A percentile compares a stretch with the other conserved stretches of the same genome.
phyloP scores from a whole-genome alignment of 2,797 vertebrate genomes.

The Sebastes cheni region DNA sequence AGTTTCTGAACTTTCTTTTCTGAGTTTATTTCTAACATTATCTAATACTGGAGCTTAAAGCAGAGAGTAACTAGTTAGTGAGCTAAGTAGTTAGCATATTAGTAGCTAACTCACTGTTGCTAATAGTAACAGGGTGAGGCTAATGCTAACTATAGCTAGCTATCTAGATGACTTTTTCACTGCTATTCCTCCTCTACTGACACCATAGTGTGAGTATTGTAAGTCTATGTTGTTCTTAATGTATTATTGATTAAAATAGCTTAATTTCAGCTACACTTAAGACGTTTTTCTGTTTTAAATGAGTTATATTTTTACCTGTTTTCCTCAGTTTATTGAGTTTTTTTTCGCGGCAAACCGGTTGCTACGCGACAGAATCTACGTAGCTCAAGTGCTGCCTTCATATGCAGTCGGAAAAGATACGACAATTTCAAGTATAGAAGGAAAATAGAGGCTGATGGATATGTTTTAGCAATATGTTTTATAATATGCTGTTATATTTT shows the following conservation, averaged over 20 bases:
- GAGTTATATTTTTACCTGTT: background rate
- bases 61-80: background rate
- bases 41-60: background rate
- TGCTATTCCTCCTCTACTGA: background rate
- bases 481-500: background rate
- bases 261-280: rapidly evolving
- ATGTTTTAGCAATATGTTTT: background rate
- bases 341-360: background rate
- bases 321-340: background rate
- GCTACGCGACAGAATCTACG: background rate
- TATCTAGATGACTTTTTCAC: background rate
- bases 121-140: background rate
- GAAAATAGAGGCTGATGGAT: background rate
- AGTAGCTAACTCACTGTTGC: rapidly evolving
- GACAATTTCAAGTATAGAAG: rapidly evolving
- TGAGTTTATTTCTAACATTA: background rate
- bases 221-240: background rate
- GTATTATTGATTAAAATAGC: background rate
- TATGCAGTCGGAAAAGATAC: background rate
- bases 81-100: background rate
- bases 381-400: conserved; percentile 14
- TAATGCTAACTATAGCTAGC: background rate
- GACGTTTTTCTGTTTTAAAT: background rate
- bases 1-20: no score
- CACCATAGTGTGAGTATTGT: background rate